phyloP scores from a whole-genome alignment of 2,113 vertebrate genomes.

The Picathartes gymnocephalus region DNA sequence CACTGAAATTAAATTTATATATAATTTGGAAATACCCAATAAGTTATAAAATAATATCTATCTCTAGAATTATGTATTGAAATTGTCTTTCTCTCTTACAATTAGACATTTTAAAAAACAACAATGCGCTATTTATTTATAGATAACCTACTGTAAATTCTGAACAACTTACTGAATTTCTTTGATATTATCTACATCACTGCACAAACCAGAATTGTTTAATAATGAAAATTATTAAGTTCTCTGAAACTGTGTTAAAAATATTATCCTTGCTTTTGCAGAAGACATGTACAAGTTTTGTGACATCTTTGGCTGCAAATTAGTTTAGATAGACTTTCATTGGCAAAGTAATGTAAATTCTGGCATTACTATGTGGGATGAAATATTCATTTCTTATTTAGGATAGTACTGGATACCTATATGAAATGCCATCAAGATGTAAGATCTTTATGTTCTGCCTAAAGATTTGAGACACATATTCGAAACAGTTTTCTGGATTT shows the following conservation, averaged over 20 bases:
- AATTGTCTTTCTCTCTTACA: not conserved
- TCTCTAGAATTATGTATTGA: not conserved
- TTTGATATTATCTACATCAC: not conserved
- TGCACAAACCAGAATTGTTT: not conserved
- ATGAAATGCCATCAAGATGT: not conserved
- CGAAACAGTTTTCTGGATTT: constrained; percentile 25
- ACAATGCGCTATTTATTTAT: not conserved
- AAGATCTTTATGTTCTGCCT: not conserved
- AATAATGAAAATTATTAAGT: not conserved
- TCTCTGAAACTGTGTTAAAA: not conserved
- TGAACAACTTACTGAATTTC: not conserved
- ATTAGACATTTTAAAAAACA: not conserved
- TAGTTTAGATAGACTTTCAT: not conserved
- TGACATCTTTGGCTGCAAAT: not conserved
- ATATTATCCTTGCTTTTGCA: not conserved
- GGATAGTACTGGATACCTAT: not conserved
- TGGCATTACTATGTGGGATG: not conserved
- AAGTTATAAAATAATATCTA: not conserved
- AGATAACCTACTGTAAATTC: not conserved
- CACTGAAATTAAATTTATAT: not conserved
- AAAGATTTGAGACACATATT: not conserved
- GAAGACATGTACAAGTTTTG: not conserved
- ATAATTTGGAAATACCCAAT: not conserved
- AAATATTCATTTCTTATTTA: not conserved
- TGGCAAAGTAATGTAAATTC: not conserved